Base-by-base conservation (phyloP, 2,888 invertebrate species). In the Drosophila paucipuncta region DNA sequence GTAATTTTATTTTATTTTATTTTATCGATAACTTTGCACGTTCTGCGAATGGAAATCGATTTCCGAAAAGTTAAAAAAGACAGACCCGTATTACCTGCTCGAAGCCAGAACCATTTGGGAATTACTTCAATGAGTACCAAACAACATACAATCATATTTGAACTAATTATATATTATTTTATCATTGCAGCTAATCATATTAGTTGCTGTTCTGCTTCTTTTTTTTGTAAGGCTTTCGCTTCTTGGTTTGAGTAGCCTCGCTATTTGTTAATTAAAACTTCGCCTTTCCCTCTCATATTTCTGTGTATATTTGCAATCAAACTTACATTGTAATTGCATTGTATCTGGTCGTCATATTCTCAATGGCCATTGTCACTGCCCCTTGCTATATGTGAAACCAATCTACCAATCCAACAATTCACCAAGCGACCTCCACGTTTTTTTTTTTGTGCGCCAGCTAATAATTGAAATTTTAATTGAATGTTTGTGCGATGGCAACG, bases 401-500 rank as follows among this genome's bases (percentile, higher is more conserved):
- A 49, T 47, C 47, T 25, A 16, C 31, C 49, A 31, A 54, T 39
- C 31, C 25, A 37, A 11, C 35, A 41, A 50, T 49, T 33, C 41
- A 43, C 30, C 55, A 33, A 43, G 25, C 43, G 49, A 49, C 25
- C 9, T 47, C 16, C 28, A 9, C 9, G 4, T 25, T 71, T 50
- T 68, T 74, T 79, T 79, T 68, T 71, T 67, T 71, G 65, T 67
- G 69, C 68, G 55, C 58, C 74, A 75, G 80, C 78, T 88, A 78
- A 88, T 88, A 88, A 84, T 84, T 84, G 73, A 83, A 88, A 83
- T 88, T 84, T 88, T 85, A 84, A 88, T 84, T 84, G 78, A 84
- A 84, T 73, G 69, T 70, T 85, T 83, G 73, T 68, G 67, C 71
- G 43, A 22, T 47, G 68, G 71, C 67, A 73, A 53, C 54, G 68